A percentile compares a stretch with the other conserved stretches of the same genome.
These are phyloP conservation scores for Hormaphis cornu DNA, from an alignment of 1,140 invertebrate genomes.

Conservation along the genomic window DNA sequence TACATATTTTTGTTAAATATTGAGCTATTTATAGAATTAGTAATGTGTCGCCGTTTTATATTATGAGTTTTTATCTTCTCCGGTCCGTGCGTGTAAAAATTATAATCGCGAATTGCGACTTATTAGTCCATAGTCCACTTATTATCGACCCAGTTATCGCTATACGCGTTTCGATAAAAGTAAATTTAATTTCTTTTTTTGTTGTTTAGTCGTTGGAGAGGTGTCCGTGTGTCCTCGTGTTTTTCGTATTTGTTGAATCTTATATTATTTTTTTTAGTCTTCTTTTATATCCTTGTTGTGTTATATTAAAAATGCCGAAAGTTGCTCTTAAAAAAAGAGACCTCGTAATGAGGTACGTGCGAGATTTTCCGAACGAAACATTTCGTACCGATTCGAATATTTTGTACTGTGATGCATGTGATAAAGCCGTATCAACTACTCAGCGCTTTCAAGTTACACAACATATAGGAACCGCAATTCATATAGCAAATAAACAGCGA, in stretches of 20 bases:
- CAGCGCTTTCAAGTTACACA: background rate
- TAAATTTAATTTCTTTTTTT: background rate
- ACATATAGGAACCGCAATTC: background rate
- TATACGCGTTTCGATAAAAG: conserved; percentile 4
- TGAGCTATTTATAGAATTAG: too few relatives aligned
- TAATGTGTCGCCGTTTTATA: too few relatives aligned
- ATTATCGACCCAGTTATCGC: too few relatives aligned
- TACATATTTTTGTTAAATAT: too few relatives aligned
- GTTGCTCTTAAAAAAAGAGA: background rate
- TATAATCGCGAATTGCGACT: too few relatives aligned
- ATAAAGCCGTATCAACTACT: background rate
- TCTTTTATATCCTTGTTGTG: background rate
- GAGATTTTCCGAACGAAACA: background rate
- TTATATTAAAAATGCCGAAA: background rate
- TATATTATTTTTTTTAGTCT: background rate
- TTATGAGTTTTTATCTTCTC: too few relatives aligned
- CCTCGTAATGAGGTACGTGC: background rate
- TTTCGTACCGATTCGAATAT: background rate
- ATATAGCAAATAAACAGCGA: background rate
- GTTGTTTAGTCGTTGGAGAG: background rate
- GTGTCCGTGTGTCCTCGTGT: background rate
- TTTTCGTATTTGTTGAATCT: background rate
- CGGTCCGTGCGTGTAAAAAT: too few relatives aligned
- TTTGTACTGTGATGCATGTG: background rate
- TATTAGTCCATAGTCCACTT: too few relatives aligned